Evolutionary conservation across 1,140 invertebrate genomes (phyloP), one percentile per base, ranked within the genome.

Genomic region (Euwallacea fornicatus): DNA sequence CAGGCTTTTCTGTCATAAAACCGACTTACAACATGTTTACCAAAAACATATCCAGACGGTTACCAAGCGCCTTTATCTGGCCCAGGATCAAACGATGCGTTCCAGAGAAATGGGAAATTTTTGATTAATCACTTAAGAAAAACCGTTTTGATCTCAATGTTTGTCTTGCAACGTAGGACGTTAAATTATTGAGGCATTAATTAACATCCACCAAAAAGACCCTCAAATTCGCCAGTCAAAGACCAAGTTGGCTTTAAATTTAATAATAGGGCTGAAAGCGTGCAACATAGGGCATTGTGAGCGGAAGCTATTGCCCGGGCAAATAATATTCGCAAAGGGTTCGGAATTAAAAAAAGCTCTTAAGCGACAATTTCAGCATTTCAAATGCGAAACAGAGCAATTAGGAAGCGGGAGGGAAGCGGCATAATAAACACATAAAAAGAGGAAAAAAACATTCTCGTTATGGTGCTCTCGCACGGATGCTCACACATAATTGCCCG

Each of bases 341-440:
- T 13, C 46, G 46, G 46, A 11, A 50, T 50, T 50, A 50, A 50
- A 50, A 33, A 50, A 50, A 50, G 46, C 46, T 13, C 46, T 50
- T 50, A 50, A 50, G 9, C 46, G 13, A 50, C 9, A 50, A 50
- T 50, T 50, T 10, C 13, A 11, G 9, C 46, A 50, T 50, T 13
- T 13, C 2, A 50, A 50, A 50, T 10, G 46, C 46, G 46, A 0
- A 50, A 50, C 46, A 15, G 16, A 8, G 2, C 54, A 13, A 56
- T 56, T 56, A 56, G 54, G 16, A 56, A 56, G 54, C 8, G 16
- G 11, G 16, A 56, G 16, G 16, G 54, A 16, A 56, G 16, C 16
- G 54, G 16, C n/a, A 21, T 21, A 56, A 56, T 56, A 56, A 56
- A 56, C n/a, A 56, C 54, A 56, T 56, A 56, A 56, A 56, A 3